A percentile compares a stretch with the other conserved stretches of the same genome.
These are phyloP conservation scores for Thomomys bottae DNA, from an alignment of 2,113 vertebrate species.

Conservation along the genomic window DNA sequence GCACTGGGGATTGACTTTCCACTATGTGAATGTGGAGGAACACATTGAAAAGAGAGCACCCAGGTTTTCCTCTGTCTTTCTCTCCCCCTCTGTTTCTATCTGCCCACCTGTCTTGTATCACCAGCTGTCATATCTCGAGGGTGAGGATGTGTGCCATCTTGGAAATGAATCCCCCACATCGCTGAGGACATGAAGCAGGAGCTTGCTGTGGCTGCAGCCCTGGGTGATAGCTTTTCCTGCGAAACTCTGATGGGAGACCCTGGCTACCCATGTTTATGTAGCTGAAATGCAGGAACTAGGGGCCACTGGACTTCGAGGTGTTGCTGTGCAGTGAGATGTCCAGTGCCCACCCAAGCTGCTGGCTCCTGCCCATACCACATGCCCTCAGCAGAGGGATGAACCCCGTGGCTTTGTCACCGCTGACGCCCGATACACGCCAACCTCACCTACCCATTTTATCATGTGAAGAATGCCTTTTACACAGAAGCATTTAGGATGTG, in stretches of 20 bases:
- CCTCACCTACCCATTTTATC: rapidly evolving
- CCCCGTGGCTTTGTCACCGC: too few relatives aligned
- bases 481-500: neutral
- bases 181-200: too few relatives aligned
- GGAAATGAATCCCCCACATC: neutral
- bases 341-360: too few relatives aligned
- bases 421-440: too few relatives aligned
- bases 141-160: neutral
- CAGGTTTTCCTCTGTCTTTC: neutral
- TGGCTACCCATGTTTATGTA: neutral
- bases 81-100: neutral
- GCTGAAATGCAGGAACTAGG: neutral
- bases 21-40: neutral
- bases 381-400: too few relatives aligned
- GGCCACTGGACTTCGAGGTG: too few relatives aligned
- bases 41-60: neutral
- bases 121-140: neutral
- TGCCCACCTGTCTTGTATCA: neutral
- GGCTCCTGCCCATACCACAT: neutral
- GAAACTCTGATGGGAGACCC: neutral
- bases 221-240: neutral
- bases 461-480: neutral
- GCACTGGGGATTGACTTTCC: neutral
- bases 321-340: neutral
- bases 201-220: neutral